Evolutionary conservation across 2,113 vertebrate species (phyloP), one percentile per base, ranked within the genome.

Genomic region (Rhinogobius similis): DNA sequence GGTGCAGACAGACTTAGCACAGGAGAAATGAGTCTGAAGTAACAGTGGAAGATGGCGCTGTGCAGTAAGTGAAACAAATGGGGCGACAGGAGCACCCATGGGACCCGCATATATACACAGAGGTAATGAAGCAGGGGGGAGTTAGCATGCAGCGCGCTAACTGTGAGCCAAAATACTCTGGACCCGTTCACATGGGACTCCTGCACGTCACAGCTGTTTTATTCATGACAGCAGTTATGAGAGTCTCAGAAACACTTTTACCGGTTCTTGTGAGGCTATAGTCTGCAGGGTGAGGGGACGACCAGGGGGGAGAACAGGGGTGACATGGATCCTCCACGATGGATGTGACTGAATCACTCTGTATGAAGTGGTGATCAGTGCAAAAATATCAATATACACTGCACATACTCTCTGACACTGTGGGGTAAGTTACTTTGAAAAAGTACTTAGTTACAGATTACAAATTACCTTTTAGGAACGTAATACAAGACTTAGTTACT

Each of bases 71-170:
- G 78, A 80, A 86, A 84, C 72, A 84, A 92, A 88, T 77, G 73
- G 70, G 70, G 70, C 70, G 74, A 70, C 80, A 76, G 76, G 81
- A 82, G 78, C 69, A 80, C 87, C 82, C 77, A 7, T 65, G 77
- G 85, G 88, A 82, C 66, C 67, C 75, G 71, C 73, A 66, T 68
- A 71, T 82, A 75, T 81, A 81, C 65, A 27, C 56, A 50, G 70
- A 29, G 75, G 78, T 88, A 85, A 86, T 88, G 88, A 88, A 76
- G 77, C 86, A 66, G 81, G 77, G 77, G 64, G 69, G 81, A 72
- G 78, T 85, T 82, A 75, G 83, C 82, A 85, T 79, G 84, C 70
- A 55, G 82, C 71, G 48, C 12, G 23, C 52, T 55, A 55, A 55
- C 23, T 6, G 52, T 55, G 70, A 65, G n/a, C 59, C 65, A 79